Conservation (phyloP, 2,797 vertebrate genomes). For the Luscinia megarhynchos region DNA sequence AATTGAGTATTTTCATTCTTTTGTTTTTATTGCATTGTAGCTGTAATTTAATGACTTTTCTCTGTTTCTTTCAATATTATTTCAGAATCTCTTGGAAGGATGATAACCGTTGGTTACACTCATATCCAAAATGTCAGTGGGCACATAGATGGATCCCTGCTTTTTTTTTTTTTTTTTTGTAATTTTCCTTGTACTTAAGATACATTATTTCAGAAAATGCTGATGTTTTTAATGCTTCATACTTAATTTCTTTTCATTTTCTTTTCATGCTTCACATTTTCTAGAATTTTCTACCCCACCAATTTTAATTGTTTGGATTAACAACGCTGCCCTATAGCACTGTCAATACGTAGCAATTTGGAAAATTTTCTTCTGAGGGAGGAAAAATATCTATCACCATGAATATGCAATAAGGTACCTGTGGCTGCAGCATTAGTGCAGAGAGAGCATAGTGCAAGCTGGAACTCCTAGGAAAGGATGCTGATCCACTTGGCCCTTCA, state of each 20-base stretch:
- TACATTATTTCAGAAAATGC: conserved; percentile 24
- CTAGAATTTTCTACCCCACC: background rate
- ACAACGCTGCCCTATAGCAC: background rate
- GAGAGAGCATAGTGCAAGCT: background rate
- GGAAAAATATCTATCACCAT: background rate
- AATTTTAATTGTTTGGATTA: background rate
- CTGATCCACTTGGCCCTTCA: background rate
- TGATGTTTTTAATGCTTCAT: conserved; percentile 27
- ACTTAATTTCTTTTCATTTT: conserved; percentile 5
- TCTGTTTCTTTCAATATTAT: background rate
- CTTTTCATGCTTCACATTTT: conserved; percentile 29
- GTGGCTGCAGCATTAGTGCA: background rate
- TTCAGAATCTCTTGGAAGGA: conserved; percentile 23
- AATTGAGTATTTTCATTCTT: conserved; percentile 35
- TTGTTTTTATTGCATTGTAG: conserved; percentile 2
- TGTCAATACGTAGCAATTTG: background rate
- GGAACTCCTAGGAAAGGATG: background rate
- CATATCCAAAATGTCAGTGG: conserved; percentile 21
- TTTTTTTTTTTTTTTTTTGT: background rate
- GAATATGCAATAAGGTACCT: background rate
- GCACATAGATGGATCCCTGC: background rate
- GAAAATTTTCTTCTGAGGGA: background rate
- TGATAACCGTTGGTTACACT: background rate
- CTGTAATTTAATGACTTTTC: conserved; percentile 2
- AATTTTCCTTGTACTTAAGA: conserved; percentile 17